These are phyloP conservation scores for Anolis carolinensis DNA, from an alignment of 2,113 vertebrate genomes.

Conservation along the genomic window DNA sequence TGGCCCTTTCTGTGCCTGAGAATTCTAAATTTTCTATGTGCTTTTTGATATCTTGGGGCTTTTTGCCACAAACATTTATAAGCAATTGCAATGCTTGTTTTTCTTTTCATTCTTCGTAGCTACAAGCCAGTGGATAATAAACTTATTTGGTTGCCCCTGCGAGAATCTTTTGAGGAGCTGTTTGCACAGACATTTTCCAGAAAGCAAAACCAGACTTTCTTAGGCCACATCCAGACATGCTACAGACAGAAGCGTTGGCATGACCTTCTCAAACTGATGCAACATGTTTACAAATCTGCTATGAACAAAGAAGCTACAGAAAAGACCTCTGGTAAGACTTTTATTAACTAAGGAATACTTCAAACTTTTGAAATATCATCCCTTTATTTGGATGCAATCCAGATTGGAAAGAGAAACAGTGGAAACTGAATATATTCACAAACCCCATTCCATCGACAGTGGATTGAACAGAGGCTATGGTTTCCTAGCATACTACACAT, in stretches of 20 bases:
- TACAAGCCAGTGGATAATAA: conserved; percentile 95
- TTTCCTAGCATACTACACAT: no score
- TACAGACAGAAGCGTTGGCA: conserved; percentile 94
- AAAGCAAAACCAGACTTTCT: conserved; percentile 93
- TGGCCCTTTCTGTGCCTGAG: not conserved
- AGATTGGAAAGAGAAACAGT: not conserved
- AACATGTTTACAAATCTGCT: conserved; percentile 93
- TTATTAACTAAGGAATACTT: not conserved
- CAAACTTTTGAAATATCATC: not conserved
- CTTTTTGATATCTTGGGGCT: not conserved
- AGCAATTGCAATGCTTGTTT: not conserved
- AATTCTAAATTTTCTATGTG: not conserved
- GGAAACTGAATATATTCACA: not conserved
- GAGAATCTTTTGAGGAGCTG: conserved; percentile 94
- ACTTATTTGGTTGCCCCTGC: conserved; percentile 90
- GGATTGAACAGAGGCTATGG: no score
- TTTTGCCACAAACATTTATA: not conserved
- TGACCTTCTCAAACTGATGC: conserved; percentile 94
- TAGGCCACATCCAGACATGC: conserved; percentile 97
- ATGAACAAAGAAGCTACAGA: conserved; percentile 83
- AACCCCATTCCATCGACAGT: no score
- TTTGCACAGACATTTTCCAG: conserved; percentile 95
- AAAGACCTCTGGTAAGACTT: conserved; percentile 81
- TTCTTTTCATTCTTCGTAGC: conserved; percentile 69
- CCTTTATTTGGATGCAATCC: not conserved